Evolutionary conservation across 1,140 invertebrate species (phyloP).

Genomic region (Elymnias hypermnestra): DNA sequence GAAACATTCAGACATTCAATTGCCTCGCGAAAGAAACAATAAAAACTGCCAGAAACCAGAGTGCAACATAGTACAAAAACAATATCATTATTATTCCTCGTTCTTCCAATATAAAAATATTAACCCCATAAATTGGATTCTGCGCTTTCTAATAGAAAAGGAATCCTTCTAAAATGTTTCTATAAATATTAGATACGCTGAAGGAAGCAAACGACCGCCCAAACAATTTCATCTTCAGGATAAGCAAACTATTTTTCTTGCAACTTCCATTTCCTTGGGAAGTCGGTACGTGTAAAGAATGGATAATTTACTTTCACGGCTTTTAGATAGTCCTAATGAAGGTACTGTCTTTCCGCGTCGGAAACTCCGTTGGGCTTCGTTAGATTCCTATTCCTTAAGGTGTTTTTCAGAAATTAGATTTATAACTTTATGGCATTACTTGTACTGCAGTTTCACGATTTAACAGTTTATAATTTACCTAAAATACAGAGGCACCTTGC

Average conservation of each 20-base stretch:
- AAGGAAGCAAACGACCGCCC: conserved; percentile 8
- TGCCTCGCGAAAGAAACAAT: too few relatives aligned
- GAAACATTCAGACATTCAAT: too few relatives aligned
- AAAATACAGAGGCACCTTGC: too few relatives aligned
- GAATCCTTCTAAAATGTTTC: background rate
- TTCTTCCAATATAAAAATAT: background rate
- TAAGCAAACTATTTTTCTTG: conserved; percentile 9
- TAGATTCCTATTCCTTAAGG: background rate
- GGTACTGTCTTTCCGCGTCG: conserved; percentile 2
- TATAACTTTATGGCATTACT: background rate
- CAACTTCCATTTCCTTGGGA: conserved; percentile 13
- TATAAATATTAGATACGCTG: conserved; percentile 13
- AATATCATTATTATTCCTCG: too few relatives aligned
- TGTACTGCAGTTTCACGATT: too few relatives aligned
- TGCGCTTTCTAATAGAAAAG: background rate
- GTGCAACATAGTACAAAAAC: too few relatives aligned
- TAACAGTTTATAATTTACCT: too few relatives aligned
- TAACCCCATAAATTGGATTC: background rate
- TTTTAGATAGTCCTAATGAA: conserved; percentile 7
- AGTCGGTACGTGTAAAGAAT: conserved; percentile 13
- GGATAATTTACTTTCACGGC: conserved; percentile 8
- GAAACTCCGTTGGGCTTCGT: background rate
- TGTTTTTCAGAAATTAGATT: background rate
- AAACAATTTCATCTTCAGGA: conserved; percentile 15
- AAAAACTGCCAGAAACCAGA: too few relatives aligned